Conservation (phyloP, 1,140 invertebrate genomes). For the Microplitis mediator region DNA sequence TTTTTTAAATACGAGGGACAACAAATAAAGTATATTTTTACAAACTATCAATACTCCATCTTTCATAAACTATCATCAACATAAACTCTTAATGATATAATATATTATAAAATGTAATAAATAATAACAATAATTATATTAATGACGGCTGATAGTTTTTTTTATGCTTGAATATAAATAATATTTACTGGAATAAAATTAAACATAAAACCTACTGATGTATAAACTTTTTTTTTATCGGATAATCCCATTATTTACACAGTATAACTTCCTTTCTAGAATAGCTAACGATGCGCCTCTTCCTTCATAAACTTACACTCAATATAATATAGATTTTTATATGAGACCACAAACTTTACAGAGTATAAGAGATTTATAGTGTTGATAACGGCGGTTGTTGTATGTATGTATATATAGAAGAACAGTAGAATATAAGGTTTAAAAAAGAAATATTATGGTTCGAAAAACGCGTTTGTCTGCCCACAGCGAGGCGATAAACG, state of each 20-base stretch:
- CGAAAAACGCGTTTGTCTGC: conserved; percentile 31
- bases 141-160: no score
- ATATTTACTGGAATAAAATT: no score
- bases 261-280: no score
- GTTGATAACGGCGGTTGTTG: neutral
- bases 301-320: neutral
- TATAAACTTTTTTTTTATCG: no score
- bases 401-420: neutral
- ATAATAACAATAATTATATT: no score
- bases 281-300: neutral
- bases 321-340: conserved; percentile 1
- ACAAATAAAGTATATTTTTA: neutral
- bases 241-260: no score
- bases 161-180: no score
- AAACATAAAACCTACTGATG: no score
- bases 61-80: no score
- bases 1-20: neutral
- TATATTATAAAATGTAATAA: no score
- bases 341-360: conserved; percentile 10
- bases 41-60: neutral
- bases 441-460: conserved; percentile 31
- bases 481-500: conserved; percentile 30
- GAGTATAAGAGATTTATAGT: conserved; percentile 15
- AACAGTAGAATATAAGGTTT: neutral
- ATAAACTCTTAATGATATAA: no score